These are phyloP conservation scores for Crocidura indochinensis DNA, from an alignment of 2,797 vertebrate genomes.

Conservation along the genomic window DNA sequence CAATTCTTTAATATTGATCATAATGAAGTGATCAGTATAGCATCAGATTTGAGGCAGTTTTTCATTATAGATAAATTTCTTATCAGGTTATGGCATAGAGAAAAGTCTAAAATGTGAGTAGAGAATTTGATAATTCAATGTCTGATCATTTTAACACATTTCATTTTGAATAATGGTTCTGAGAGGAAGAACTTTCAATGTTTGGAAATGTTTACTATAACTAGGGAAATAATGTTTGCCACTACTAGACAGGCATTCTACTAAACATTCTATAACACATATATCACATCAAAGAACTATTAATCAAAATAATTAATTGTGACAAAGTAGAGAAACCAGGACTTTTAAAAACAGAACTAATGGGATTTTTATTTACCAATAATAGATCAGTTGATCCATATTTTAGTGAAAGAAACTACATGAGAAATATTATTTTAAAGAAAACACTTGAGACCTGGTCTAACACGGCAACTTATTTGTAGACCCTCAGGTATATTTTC, in stretches of 20 bases:
- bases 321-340: background rate
- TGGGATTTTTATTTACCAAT: background rate
- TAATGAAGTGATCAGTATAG: too few species aligned
- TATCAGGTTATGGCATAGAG: background rate
- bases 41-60: background rate
- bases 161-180: background rate
- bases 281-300: too few species aligned
- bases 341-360: background rate
- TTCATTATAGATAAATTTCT: too few species aligned
- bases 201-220: background rate
- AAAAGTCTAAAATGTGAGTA: background rate
- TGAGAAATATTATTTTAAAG: too few species aligned
- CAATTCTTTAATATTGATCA: too few species aligned
- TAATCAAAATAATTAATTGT: too few species aligned
- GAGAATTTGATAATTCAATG: background rate
- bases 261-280: background rate
- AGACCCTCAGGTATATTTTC: background rate
- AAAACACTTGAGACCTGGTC: background rate
- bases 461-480: background rate
- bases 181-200: background rate
- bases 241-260: background rate
- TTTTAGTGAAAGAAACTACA: too few species aligned
- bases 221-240: background rate
- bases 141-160: background rate
- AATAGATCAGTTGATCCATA: too few species aligned